Evolutionary conservation across 2,888 invertebrate genomes (phyloP), one percentile per base, ranked within the genome.

Genomic region (Conistra vaccinii): DNA sequence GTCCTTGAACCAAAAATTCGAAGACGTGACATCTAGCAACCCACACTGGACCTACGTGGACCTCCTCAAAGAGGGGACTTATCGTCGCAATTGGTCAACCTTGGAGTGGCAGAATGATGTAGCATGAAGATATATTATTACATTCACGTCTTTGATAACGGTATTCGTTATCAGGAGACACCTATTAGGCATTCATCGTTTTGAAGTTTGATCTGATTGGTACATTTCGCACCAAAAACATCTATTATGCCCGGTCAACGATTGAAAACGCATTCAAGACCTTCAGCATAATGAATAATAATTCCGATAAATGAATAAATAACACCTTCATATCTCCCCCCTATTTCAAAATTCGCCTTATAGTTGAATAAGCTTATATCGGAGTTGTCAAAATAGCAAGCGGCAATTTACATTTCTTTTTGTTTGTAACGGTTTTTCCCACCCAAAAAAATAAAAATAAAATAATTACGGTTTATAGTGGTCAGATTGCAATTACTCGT

Each of bases 331-430:
- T 2, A 58, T 26, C 10, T 39, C 32, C 29, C 29, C n/a, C 35
- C 23, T 57, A 17, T 20, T 23, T 1, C 2, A 48, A 48, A 39
- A 57, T 1, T 45, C 35, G 9, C 9, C 12, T 61, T 53, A 17
- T 26, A 61, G 82, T 81, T 76, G 39, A 81, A 79, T 61, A 69
- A 76, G 55, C 65, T 51, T n/a, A 14, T 45, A 61, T 45, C 48
- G n/a, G 9, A 42, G 32, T 78, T 57, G 14, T 32, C 48, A 42
- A 60, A 55, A 61, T 61, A 61, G 66, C 48, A 29, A n/a, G n/a
- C n/a, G n/a, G n/a, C n/a, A n/a, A n/a, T n/a, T n/a, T n/a, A n/a
- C n/a, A n/a, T n/a, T n/a, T n/a, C n/a, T n/a, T n/a, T n/a, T n/a
- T n/a, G n/a, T n/a, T n/a, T n/a, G n/a, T n/a, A n/a, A n/a, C n/a